These are phyloP conservation scores for Tenrec ecaudatus DNA, from an alignment of 2,113 vertebrate species.

Conservation along the genomic window DNA sequence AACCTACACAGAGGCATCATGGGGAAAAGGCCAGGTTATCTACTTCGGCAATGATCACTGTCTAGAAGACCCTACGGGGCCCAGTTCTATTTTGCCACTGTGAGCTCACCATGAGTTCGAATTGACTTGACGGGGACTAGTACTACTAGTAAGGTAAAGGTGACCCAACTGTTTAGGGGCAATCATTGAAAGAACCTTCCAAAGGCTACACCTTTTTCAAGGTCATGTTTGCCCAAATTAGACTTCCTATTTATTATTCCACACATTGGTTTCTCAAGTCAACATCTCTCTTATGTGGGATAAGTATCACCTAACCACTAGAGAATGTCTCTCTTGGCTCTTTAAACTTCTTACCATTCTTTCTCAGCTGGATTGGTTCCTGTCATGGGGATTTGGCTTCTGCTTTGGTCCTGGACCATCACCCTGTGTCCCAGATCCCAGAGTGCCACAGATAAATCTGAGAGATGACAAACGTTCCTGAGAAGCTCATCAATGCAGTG, in stretches of 20 bases:
- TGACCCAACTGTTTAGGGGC: background rate
- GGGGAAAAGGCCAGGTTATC: background rate
- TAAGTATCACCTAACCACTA: background rate
- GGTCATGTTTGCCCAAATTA: background rate
- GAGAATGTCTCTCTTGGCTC: background rate
- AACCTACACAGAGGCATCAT: background rate
- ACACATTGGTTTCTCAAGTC: background rate
- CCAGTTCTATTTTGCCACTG: background rate
- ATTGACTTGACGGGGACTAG: background rate
- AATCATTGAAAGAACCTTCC: background rate
- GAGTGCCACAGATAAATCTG: background rate
- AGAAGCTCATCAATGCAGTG: conserved; percentile 31
- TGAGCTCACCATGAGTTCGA: background rate
- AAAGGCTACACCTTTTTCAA: background rate
- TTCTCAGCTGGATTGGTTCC: background rate
- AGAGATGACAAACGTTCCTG: conserved; percentile 5
- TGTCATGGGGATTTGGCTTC: background rate
- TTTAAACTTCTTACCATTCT: background rate
- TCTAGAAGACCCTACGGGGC: background rate
- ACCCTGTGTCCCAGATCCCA: background rate
- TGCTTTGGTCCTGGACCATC: background rate
- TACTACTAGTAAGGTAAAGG: background rate
- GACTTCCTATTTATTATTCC: conserved; percentile 13
- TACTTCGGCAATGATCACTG: background rate
- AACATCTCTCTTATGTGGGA: background rate